phyloP scores from a whole-genome alignment of 2,888 invertebrate genomes.

The Phania funesta region DNA sequence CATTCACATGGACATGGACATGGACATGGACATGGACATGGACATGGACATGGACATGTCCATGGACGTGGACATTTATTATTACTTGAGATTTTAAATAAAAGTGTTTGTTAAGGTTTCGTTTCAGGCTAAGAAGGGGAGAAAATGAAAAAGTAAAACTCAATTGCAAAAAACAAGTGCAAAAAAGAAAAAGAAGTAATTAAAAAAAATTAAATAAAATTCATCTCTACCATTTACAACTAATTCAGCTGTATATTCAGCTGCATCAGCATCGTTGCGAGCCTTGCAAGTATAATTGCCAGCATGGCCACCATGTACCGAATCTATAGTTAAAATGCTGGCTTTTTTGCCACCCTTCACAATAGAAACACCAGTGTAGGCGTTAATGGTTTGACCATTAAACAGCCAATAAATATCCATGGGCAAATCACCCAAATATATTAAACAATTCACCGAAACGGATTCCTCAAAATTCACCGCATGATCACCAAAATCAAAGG shows the following conservation, averaged over 20 bases:
- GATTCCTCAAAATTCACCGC: slow-evolving; percentile 85
- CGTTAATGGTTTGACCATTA: slow-evolving; percentile 80
- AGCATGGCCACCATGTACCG: slow-evolving; percentile 84
- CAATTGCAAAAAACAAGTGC: not conserved
- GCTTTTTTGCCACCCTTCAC: slow-evolving; percentile 83
- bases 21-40: too few relatives aligned
- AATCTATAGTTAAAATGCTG: slow-evolving; percentile 84
- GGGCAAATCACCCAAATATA: slow-evolving; percentile 84
- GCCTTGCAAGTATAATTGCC: slow-evolving; percentile 89
- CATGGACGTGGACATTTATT: too few relatives aligned
- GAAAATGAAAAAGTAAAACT: not conserved
- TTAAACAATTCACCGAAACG: slow-evolving; percentile 83
- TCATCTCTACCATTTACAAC: slow-evolving; percentile 84
- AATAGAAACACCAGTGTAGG: slow-evolving; percentile 80
- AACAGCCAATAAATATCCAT: slow-evolving; percentile 83
- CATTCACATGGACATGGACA: too few relatives aligned
- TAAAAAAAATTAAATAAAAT: not conserved
- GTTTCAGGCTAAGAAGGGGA: too few relatives aligned
- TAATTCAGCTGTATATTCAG: slow-evolving; percentile 85
- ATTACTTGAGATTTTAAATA: too few relatives aligned
- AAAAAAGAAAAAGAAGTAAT: not conserved
- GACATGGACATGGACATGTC: too few relatives aligned
- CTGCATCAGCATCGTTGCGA: slow-evolving; percentile 85
- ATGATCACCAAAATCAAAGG: slow-evolving; percentile 87
- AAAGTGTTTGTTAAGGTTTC: too few relatives aligned